phyloP scores from a whole-genome alignment of 2,797 vertebrate species.

The Ctenochaetus hawaiiensis region DNA sequence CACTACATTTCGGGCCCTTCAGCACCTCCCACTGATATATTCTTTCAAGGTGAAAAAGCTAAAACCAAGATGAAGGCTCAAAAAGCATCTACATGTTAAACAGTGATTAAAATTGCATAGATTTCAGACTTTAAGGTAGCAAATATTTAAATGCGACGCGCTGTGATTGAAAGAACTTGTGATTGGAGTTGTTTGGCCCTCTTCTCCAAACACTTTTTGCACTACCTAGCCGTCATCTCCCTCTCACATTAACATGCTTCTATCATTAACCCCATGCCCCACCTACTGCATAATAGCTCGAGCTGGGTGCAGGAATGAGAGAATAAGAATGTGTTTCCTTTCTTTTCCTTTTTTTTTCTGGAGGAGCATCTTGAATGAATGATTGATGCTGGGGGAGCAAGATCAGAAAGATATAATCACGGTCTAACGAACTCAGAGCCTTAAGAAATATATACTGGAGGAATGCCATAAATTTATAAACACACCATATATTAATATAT shows the following conservation, averaged over 20 bases:
- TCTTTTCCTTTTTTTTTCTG: constrained; percentile 40
- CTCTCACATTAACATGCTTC: constrained; percentile 77
- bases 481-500: constrained; percentile 80
- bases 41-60: constrained; percentile 68
- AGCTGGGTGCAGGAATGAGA: constrained; percentile 55
- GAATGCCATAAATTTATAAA: constrained; percentile 81
- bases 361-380: constrained; percentile 79
- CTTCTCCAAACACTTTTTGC: constrained; percentile 63
- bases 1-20: constrained; percentile 59
- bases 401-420: constrained; percentile 82
- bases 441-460: constrained; percentile 78
- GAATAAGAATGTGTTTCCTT: constrained; percentile 64
- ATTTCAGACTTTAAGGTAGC: constrained; percentile 85
- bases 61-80: constrained; percentile 73
- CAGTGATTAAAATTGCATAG: constrained; percentile 85
- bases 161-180: constrained; percentile 82
- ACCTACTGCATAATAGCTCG: constrained; percentile 65
- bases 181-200: constrained; percentile 78
- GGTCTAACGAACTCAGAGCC: constrained; percentile 79
- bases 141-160: constrained; percentile 84
- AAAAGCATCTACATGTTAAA: constrained; percentile 88
- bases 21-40: constrained; percentile 27
- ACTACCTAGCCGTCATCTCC: constrained; percentile 40
- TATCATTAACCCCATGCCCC: constrained; percentile 76
- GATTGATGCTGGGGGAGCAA: constrained; percentile 79